Evolutionary conservation across 2,797 vertebrate genomes (phyloP), one percentile per base, ranked within the genome.

Genomic region (Jordanella pulchra): DNA sequence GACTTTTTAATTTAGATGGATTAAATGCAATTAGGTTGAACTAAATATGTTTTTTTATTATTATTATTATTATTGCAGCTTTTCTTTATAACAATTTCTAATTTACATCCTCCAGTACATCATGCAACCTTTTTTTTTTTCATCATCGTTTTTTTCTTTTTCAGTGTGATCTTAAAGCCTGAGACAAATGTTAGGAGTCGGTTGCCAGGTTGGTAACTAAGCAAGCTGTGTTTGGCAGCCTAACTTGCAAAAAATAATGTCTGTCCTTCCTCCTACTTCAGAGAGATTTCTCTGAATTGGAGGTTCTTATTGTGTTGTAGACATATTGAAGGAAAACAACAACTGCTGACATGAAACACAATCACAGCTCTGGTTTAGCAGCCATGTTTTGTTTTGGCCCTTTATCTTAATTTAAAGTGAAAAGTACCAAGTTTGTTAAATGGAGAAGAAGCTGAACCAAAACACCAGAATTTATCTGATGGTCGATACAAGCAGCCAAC

Each of bases 181-280:
- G 55, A 71, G 70, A 81, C 18, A 79, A 85, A 68, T 73, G 48
- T 60, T 82, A 69, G 42, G 47, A 82, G 50, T 50, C 6, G 42
- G 65, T 82, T 83, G 55, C 73, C 65, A 75, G 32, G 56, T 56
- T 77, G 67, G 69, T 78, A 65, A 61, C 69, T 58, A 77, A 55
- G 69, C 71, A 60, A 67, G 45, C 60, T 25, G 63, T 60, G 39
- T 63, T 65, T 54, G 11, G 64, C 54, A 54, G 35, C 65, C 51
- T 69, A 66, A 67, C 17, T 65, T 61, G 60, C 68, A 44, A 65
- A 65, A 73, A 75, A 21, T 65, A 67, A 67, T 65, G 1, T 21
- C 42, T 47, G 45, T 23, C 17, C n/a, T 48, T 48, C 27, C 15
- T 32, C 18, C 4, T 23, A 30, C 45, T 32, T 48, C 64, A 21